phyloP scores from a whole-genome alignment of 2,113 vertebrate species.

The Chamaea fasciata region DNA sequence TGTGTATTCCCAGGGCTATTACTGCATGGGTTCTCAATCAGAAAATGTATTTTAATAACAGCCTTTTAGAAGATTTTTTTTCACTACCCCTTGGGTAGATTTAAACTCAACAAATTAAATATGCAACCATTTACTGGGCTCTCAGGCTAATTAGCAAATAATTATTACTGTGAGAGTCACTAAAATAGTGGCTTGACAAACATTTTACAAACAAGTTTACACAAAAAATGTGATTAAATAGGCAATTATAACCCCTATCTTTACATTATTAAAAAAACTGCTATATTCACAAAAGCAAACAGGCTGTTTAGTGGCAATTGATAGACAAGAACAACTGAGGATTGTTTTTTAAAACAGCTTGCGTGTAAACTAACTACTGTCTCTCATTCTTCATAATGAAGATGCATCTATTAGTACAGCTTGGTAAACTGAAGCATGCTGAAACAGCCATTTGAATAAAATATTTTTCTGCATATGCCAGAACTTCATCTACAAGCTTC shows the following conservation, averaged over 20 bases:
- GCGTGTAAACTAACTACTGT: not conserved
- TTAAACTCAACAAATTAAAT: not conserved
- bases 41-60: not conserved
- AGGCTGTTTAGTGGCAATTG: not conserved
- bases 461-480: not conserved
- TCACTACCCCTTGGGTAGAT: not conserved
- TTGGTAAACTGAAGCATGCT: not conserved
- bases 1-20: not conserved
- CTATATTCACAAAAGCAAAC: not conserved
- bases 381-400: not conserved
- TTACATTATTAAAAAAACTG: not conserved
- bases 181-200: not conserved
- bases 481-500: not conserved
- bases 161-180: not conserved
- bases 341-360: not conserved
- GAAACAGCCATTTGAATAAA: not conserved
- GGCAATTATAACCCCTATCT: not conserved
- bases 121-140: not conserved
- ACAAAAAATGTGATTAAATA: slow-evolving; percentile 1
- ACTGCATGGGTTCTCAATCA: not conserved
- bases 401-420: not conserved
- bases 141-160: not conserved
- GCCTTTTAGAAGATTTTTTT: not conserved
- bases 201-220: not conserved
- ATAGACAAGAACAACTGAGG: not conserved